Conservation (phyloP, 37 sponge, comb jelly and placozoan species). For the Oopsacas minuta region DNA sequence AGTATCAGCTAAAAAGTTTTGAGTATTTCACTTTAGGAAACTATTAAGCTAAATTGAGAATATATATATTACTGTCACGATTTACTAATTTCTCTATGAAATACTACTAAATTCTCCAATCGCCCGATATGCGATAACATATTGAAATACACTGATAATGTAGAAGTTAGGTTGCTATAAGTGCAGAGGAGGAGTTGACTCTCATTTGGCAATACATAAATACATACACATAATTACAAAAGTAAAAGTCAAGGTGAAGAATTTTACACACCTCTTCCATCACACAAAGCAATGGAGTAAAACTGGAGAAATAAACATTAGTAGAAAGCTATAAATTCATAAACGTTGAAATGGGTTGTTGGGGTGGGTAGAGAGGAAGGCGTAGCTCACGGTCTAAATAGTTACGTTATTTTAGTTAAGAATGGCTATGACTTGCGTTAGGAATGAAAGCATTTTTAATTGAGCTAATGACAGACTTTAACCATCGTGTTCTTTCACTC, state of each 20-base stretch:
- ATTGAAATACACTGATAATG: not conserved
- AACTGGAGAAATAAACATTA: not conserved
- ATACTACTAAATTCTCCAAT: too few relatives aligned
- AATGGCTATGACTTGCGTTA: slow-evolving; percentile 20
- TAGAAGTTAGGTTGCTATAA: not conserved
- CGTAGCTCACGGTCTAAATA: not conserved
- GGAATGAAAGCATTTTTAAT: slow-evolving; percentile 18
- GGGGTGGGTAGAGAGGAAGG: not conserved
- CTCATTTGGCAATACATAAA: slow-evolving; percentile 19
- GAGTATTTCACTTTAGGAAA: too few relatives aligned
- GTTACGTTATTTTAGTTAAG: not conserved
- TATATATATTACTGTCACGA: too few relatives aligned
- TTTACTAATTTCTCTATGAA: too few relatives aligned
- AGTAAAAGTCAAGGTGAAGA: slow-evolving; percentile 20
- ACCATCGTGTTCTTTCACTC: slow-evolving; percentile 14
- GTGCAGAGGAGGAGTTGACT: not conserved
- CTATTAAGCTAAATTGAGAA: too few relatives aligned
- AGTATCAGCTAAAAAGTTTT: too few relatives aligned
- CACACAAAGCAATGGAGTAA: slow-evolving; percentile 14
- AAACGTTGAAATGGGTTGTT: not conserved
- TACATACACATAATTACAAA: slow-evolving; percentile 20
- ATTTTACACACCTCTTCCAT: slow-evolving; percentile 17
- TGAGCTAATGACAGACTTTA: not conserved
- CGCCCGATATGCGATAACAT: too few relatives aligned
- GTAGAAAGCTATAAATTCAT: slow-evolving; percentile 16